Evolutionary conservation across 1,140 invertebrate species (phyloP), one percentile per base, ranked within the genome.

Genomic region (Mamestra configurata): DNA sequence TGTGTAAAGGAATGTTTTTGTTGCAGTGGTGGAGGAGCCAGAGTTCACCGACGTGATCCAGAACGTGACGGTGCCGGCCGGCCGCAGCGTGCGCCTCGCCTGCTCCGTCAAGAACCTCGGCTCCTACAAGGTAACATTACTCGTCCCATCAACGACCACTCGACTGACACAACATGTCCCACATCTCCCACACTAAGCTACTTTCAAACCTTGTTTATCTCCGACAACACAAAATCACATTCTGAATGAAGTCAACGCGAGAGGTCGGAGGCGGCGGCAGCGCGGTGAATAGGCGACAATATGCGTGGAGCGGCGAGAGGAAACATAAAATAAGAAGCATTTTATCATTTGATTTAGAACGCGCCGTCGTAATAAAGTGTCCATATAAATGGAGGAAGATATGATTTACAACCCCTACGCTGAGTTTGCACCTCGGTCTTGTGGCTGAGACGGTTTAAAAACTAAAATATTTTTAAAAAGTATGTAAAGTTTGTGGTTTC

Each of bases 21-120:
- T 95, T 96, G n/a, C 94, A 97, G 96, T 95, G 82, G 94, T 97
- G 79, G 96, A 97, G 89, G 96, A 97, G 89, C 96, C 96, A 72
- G 96, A 97, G 93, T 97, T 97, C 93, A 97, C 96, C 35, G 96
- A 97, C 89, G 96, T 96, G 79, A 97, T 97, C 85, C 96, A 97
- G 92, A 97, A 97, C 90, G 96, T 97, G 86, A 97, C 96, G 77
- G 96, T 97, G 84, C 96, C 98, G 49, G 98, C 98, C 53, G 98
- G 98, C 66, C 96, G 98, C 66, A 98, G 97, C 86, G 98, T 98
- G 22, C 98, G 98, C 89, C 96, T 99, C 82, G 97, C 98, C 4
- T 99, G 98, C 92, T 97, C 97, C 6, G 98, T 99, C 66, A 98
- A 98, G 93, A 98, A 98, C 94, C 96, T 98, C 18, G 98, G 98